A percentile compares a stretch with the other conserved stretches of the same genome.
Conservation (phyloP, 64 coral and sea anemone species). For the Porites lutea region DNA sequence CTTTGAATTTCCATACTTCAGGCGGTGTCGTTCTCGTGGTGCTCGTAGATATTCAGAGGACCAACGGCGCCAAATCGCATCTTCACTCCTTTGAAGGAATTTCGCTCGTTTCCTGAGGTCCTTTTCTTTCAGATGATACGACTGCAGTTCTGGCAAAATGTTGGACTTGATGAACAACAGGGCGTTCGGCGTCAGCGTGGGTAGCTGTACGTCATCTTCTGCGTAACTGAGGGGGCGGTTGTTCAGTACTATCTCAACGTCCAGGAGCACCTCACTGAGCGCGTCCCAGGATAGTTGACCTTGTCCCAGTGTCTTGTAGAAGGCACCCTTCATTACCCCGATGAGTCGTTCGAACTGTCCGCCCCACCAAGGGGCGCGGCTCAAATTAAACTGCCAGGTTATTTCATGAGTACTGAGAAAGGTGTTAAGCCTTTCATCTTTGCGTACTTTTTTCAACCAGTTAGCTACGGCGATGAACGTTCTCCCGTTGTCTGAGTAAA, state of each 20-base stretch:
- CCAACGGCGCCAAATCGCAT: constrained; percentile 32
- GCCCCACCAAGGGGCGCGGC: constrained; percentile 16
- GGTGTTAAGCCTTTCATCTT: constrained; percentile 27
- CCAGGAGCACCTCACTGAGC: constrained; percentile 5
- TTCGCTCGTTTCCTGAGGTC: constrained; percentile 50
- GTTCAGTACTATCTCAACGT: constrained; percentile 31
- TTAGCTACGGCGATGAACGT: constrained; percentile 41
- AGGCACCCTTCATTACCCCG: constrained; percentile 21
- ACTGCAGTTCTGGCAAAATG: constrained; percentile 18
- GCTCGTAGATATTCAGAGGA: constrained; percentile 1
- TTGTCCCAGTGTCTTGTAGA: constrained; percentile 36
- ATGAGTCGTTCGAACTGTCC: constrained; percentile 41
- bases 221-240: constrained; percentile 15
- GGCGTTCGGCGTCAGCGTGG: constrained; percentile 34
- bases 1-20: constrained; percentile 25
- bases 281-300: constrained; percentile 14
- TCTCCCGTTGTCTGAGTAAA: constrained; percentile 44
- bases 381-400: constrained; percentile 29
- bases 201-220: constrained; percentile 51
- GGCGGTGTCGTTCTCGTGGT: constrained; percentile 34
- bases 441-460: constrained; percentile 26
- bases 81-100: constrained; percentile 34
- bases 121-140: not conserved
- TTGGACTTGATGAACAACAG: constrained; percentile 12
- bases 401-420: constrained; percentile 24